Conservation (phyloP, 1,140 invertebrate genomes). For the Cydia strobilella region DNA sequence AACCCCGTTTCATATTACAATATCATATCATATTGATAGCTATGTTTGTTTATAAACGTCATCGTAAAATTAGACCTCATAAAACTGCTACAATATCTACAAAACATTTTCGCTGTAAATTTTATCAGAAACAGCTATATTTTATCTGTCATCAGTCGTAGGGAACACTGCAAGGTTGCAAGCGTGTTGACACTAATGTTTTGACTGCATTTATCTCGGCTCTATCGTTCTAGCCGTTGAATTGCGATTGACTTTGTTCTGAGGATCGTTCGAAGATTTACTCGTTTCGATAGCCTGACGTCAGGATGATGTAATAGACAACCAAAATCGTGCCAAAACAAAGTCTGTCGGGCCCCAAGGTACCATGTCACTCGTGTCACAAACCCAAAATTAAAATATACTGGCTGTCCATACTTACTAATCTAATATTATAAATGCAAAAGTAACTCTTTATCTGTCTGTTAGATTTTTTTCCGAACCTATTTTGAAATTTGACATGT, state of each 20-base stretch:
- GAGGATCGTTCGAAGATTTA: slow-evolving; percentile 55
- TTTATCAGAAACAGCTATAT: slow-evolving; percentile 33
- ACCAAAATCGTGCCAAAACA: slow-evolving; percentile 61
- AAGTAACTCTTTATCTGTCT: no score
- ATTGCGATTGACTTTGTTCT: slow-evolving; percentile 49
- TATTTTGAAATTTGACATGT: no score
- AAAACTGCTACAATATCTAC: slow-evolving; percentile 16
- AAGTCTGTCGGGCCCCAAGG: slow-evolving; percentile 47
- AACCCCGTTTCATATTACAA: not conserved
- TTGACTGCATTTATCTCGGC: slow-evolving; percentile 69
- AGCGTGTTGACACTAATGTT: slow-evolving; percentile 76
- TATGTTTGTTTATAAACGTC: not conserved
- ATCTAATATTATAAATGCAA: no score
- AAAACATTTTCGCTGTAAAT: slow-evolving; percentile 25
- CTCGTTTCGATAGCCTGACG: slow-evolving; percentile 65
- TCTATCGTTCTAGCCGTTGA: slow-evolving; percentile 60
- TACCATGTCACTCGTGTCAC: slow-evolving; percentile 41
- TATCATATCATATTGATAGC: not conserved
- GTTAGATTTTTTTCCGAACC: no score
- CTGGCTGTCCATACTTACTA: not conserved
- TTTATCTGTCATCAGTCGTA: slow-evolving; percentile 76
- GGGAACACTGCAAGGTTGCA: slow-evolving; percentile 77
- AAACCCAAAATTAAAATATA: slow-evolving; percentile 8
- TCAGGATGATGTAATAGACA: slow-evolving; percentile 68
- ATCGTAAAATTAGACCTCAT: not conserved